A percentile compares a stretch with the other conserved stretches of the same genome.
Conservation (phyloP, 1,140 invertebrate species). For the Drosophila miranda region DNA sequence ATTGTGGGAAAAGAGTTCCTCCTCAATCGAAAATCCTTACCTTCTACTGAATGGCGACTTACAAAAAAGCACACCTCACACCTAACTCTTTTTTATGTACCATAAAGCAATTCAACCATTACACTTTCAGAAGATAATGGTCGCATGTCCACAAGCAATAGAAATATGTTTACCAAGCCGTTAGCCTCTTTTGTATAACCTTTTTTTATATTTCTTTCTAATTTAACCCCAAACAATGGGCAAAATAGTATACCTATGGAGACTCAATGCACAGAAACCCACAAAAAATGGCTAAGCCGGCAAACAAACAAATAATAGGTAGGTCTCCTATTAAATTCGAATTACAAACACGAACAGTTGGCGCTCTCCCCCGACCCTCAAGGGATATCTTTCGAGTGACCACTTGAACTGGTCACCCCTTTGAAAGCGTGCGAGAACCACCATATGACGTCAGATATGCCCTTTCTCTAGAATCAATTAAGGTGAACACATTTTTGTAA, state of each 20-base stretch:
- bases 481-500: slow-evolving; percentile 65
- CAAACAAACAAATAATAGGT: slow-evolving; percentile 62
- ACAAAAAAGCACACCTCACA: neutral
- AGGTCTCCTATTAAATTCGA: slow-evolving; percentile 65
- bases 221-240: slow-evolving; percentile 42
- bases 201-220: slow-evolving; percentile 16
- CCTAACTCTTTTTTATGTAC: neutral
- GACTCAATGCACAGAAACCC: slow-evolving; percentile 12
- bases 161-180: neutral
- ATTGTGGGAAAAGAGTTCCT: too few species aligned
- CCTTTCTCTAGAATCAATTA: slow-evolving; percentile 54
- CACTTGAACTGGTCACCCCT: slow-evolving; percentile 49
- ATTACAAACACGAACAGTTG: slow-evolving; percentile 67
- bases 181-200: slow-evolving; percentile 12
- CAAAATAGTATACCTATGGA: slow-evolving; percentile 25
- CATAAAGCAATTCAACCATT: neutral
- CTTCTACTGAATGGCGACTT: too few species aligned
- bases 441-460: slow-evolving; percentile 61
- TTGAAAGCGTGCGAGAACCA: slow-evolving; percentile 31
- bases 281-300: slow-evolving; percentile 16
- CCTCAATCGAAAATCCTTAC: too few species aligned
- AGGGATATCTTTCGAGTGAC: slow-evolving; percentile 44
- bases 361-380: slow-evolving; percentile 16
- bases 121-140: slow-evolving; percentile 8
- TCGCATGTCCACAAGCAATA: slow-evolving; percentile 51